Evolutionary conservation across 64 coral and sea anemone genomes (phyloP), one percentile per base, ranked within the genome.

Genomic region (Dendronephthya gigantea): DNA sequence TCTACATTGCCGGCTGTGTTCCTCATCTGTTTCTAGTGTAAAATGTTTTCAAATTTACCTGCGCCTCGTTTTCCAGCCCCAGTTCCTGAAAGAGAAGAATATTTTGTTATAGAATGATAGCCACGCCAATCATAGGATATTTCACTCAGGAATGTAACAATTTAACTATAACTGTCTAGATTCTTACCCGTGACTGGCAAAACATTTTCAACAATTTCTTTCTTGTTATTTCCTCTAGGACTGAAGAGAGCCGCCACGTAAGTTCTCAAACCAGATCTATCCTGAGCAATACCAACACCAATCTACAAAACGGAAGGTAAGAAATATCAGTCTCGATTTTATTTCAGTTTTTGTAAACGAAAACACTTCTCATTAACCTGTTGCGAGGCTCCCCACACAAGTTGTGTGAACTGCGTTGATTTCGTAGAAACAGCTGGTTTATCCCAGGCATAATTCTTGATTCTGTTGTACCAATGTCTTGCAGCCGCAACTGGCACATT

Each of bases 401-500:
- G 72, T 19, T 79, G 72, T 5, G 72, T 79, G 72, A 79, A 79
- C 8, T 79, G 72, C 72, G 29, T 79, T 39, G 72, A 79, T 79
- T 79, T 79, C 37, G 72, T 79, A 4, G 72, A 34, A 39, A 79
- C 16, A 15, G 11, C 36, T 17, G 72, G 72, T 34, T 79, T 34
- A 39, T 79, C 72, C 72, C 72, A 79, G 72, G 72, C 72, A 33
- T 79, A 79, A 19, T 79, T 79, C 72, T 79, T 79, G 15, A 79
- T 35, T 35, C 72, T 79, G 72, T 79, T 79, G 32, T 79, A 79
- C 72, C 72, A 79, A 34, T 79, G 72, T 28, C 72, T 29, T 17
- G 72, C 36, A 28, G 72, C 72, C 13, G 72, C 72, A 5, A 79
- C 72, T 33, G 72, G 19, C 7, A 39, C 32, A 17, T 79, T 79